Conservation (phyloP, 1,140 invertebrate genomes). For the Diprion similis region DNA sequence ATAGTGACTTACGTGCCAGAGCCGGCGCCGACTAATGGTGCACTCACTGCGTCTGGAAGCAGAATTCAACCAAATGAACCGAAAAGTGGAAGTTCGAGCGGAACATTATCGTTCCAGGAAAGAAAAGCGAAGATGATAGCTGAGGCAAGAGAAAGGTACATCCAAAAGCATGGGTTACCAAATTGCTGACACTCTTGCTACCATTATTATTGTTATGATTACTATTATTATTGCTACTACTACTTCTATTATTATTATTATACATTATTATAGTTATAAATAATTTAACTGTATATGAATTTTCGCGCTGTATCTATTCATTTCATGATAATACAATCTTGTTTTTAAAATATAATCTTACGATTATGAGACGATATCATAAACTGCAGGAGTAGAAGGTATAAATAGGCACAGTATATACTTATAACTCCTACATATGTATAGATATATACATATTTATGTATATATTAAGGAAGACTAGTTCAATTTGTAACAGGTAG, state of each 20-base stretch:
- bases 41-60: conserved; percentile 36
- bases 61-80: conserved; percentile 65
- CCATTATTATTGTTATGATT: not conserved
- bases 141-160: conserved; percentile 77
- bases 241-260: too few species aligned
- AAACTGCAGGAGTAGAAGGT: conserved; percentile 31
- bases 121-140: conserved; percentile 80
- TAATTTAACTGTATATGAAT: conserved; percentile 25
- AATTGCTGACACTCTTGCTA: conserved; percentile 46
- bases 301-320: conserved; percentile 52
- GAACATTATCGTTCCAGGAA: conserved; percentile 76
- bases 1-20: conserved; percentile 72
- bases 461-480: conserved; percentile 42
- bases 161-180: conserved; percentile 76
- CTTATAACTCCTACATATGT: conserved; percentile 16
- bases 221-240: not conserved
- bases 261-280: too few species aligned
- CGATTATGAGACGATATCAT: conserved; percentile 14
- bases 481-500: conserved; percentile 18
- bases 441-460: not conserved
- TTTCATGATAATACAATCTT: conserved; percentile 51
- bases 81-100: conserved; percentile 66
- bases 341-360: conserved; percentile 40
- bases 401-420: too few species aligned
- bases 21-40: conserved; percentile 35